Evolutionary conservation across 2,113 vertebrate species (phyloP), one percentile per base, ranked within the genome.

Genomic region (Thomomys bottae): DNA sequence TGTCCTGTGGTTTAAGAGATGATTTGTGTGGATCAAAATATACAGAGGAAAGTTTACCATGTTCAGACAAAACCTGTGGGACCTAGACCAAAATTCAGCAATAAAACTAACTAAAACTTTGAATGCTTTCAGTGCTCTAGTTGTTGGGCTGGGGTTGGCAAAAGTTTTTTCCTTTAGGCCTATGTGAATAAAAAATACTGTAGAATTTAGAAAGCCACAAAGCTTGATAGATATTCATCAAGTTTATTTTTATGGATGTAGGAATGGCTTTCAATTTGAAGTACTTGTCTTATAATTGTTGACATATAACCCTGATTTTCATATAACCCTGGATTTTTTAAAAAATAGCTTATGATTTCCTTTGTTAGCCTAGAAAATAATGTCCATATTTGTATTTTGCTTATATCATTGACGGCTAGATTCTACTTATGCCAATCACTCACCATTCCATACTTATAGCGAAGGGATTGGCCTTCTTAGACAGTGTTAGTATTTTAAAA

Each of bases 381-480:
- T 94, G 57, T 71, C 63, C 38, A 1, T 80, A 30, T 77, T 87
- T 84, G 28, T 76, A 63, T 26, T 79, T 64, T 32, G 28, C 34
- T 79, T 84, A 34, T 75, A 23, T 70, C 42, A 83, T 9, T 54
- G 10, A 49, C 5, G 30, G 1, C 28, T 93, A 36, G 80, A 11
- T 18, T 78, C 79, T 82, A 61, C 23, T 32, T 28, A 42, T 67
- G 30, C 81, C 15, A 86, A 18, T 88, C 36, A 77, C 75, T 73
- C 30, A 64, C 64, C 7, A 83, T 68, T 76, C 49, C 32, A 72
- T 72, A 57, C 84, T 2, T 42, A 8, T 76, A 70, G 57, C 7
- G 61, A 71, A 87, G 71, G 57, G 75, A 70, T 80, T 89, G 28
- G 20, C 12, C 24, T 84, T 78, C 15, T 91, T 94, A 24, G 14